These are phyloP conservation scores for Pseudomyrmex concolor DNA, from an alignment of 1,140 invertebrate genomes.

Conservation along the genomic window DNA sequence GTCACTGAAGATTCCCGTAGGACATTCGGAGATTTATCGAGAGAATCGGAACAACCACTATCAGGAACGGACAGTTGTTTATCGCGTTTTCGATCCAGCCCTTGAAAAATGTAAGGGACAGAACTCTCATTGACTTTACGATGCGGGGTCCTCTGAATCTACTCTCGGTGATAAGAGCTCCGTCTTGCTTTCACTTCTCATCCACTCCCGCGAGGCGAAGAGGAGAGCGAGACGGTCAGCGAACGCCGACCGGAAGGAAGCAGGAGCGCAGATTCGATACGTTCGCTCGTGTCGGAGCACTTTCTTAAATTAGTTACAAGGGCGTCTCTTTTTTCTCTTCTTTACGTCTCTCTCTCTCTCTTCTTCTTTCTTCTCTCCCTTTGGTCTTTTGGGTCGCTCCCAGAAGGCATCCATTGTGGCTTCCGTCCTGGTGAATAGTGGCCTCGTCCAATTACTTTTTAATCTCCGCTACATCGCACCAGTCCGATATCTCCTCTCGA, in stretches of 20 bases:
- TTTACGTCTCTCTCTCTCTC: slow-evolving; percentile 9
- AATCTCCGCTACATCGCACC: slow-evolving; percentile 56
- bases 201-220: not conserved
- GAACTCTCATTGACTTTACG: slow-evolving; percentile 71
- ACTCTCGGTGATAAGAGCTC: slow-evolving; percentile 58
- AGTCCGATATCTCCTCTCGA: slow-evolving; percentile 44
- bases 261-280: slow-evolving; percentile 64
- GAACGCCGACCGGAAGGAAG: slow-evolving; percentile 60
- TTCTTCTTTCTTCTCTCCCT: not conserved
- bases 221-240: slow-evolving; percentile 38
- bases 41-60: slow-evolving; percentile 51
- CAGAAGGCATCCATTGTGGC: slow-evolving; percentile 56
- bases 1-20: slow-evolving; percentile 54
- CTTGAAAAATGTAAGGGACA: slow-evolving; percentile 69
- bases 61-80: slow-evolving; percentile 61
- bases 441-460: slow-evolving; percentile 58
- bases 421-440: slow-evolving; percentile 52
- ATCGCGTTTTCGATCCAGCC: slow-evolving; percentile 45
- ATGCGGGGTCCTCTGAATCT: slow-evolving; percentile 58
- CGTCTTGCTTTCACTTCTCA: not conserved
- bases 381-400: slow-evolving; percentile 17
- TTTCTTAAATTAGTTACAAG: slow-evolving; percentile 75
- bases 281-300: slow-evolving; percentile 61
- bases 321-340: slow-evolving; percentile 28
- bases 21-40: slow-evolving; percentile 51